phyloP scores from a whole-genome alignment of 1,140 invertebrate genomes.

The Eubasilissa regina region DNA sequence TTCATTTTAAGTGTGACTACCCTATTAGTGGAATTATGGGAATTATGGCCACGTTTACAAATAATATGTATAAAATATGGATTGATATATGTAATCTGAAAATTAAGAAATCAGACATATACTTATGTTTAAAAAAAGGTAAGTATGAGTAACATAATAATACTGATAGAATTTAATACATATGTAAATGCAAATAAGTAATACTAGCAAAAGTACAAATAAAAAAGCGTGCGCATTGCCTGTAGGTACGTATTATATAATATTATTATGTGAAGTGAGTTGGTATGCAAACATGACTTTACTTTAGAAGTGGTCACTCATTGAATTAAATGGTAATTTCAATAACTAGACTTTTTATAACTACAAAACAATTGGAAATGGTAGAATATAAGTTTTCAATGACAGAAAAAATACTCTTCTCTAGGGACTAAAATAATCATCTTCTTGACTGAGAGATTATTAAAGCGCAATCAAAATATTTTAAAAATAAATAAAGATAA shows the following conservation, averaged over 20 bases:
- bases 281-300: constrained; percentile 20
- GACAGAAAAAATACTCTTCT: background rate
- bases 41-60: too few relatives aligned
- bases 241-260: background rate
- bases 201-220: constrained; percentile 23
- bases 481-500: background rate
- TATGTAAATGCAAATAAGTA: constrained; percentile 9
- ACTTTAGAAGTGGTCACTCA: constrained; percentile 3
- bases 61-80: too few relatives aligned
- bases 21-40: too few relatives aligned
- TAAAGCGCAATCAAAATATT: background rate
- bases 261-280: constrained; percentile 2
- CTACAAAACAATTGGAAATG: background rate
- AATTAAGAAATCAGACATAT: too few relatives aligned
- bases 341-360: too few relatives aligned
- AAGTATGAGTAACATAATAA: too few relatives aligned
- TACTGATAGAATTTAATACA: too few relatives aligned
- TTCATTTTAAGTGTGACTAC: too few relatives aligned
- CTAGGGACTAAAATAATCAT: background rate
- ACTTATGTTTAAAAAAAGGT: too few relatives aligned
- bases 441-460: background rate
- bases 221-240: constrained; percentile 21
- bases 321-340: background rate
- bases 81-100: too few relatives aligned
- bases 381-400: background rate